Evolutionary conservation across 2,888 invertebrate genomes (phyloP), one percentile per base, ranked within the genome.

Genomic region (Julus scanicus): DNA sequence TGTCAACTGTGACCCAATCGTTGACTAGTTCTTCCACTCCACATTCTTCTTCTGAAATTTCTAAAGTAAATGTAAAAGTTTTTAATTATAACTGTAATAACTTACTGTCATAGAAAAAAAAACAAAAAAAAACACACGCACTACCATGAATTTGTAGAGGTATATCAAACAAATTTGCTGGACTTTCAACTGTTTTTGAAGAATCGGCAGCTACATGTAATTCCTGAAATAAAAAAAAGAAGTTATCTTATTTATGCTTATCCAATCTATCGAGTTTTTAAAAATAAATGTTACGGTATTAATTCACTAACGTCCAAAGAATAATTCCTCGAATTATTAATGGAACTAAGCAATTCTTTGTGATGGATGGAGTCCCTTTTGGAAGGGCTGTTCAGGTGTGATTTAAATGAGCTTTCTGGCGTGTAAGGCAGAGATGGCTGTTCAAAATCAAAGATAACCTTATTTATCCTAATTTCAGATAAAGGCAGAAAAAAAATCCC

Each of bases 371-470:
- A 71, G 71, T 71, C 71, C 71, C 71, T 71, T 71, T 71, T 71
- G 20, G 71, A 71, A 71, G 71, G 71, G 71, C 71, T 71, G 71
- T 71, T 71, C 20, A 71, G 71, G 71, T 71, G 37, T 29, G 87
- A 71, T 71, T 87, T 57, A 48, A 84, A 84, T 63, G 87, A 87
- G 44, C 71, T 87, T 40, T 87, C 87, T 29, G 87, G 53, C 39
- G 87, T 63, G 71, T 87, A 87, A 87, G 87, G 87, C 44, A 87
- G 71, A 39, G 87, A 71, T 53, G 87, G 71, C 87, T 87, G 4
- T 17, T 48, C 11, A 39, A 84, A 84, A 84, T 40, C 20, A 40
- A 6, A 40, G n/a, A 84, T 15, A n/a, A 40, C 40, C 17, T 39
- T 29, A n/a, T 84, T 40, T 84, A 84, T 84, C 15, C 40, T 6